Evolutionary conservation across 2,888 invertebrate genomes (phyloP).

Genomic region (Drosophila paranaensis): DNA sequence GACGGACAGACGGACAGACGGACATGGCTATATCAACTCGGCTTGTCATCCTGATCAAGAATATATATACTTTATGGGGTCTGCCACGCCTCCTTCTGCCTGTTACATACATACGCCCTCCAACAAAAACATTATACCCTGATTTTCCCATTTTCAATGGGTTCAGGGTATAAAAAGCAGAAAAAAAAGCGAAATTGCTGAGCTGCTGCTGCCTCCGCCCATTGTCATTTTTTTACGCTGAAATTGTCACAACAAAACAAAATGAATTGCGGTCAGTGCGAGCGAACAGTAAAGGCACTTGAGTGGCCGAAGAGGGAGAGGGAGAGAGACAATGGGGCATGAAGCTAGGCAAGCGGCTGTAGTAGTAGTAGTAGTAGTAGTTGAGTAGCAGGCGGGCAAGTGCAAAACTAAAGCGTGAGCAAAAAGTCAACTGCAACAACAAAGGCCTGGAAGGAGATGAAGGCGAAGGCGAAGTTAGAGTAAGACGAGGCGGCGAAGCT

Average conservation of each 20-base stretch:
- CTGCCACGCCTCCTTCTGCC: no score
- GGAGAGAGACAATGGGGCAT: not conserved
- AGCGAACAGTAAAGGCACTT: constrained; percentile 11
- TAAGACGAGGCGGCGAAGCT: not conserved
- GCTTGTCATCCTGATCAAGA: no score
- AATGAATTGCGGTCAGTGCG: constrained; percentile 66
- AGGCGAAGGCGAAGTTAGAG: not conserved
- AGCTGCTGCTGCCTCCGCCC: constrained; percentile 13
- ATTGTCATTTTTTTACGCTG: constrained; percentile 69
- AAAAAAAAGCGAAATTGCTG: constrained; percentile 15
- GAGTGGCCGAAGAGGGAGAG: not conserved
- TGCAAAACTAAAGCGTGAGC: constrained; percentile 37
- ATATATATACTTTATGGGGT: no score
- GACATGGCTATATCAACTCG: no score
- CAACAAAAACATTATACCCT: no score
- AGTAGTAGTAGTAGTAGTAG: not conserved
- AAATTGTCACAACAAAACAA: constrained; percentile 76
- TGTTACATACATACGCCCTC: no score
- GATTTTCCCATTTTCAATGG: no score
- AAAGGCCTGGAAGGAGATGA: constrained; percentile 3
- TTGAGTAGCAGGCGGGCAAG: constrained; percentile 31
- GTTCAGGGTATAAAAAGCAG: no score
- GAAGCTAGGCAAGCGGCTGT: constrained; percentile 6
- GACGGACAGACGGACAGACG: no score
- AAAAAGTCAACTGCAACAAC: constrained; percentile 40